phyloP scores from a whole-genome alignment of 35 echinoderm and acorn worm genomes.

The Ophiothrix spiculata region DNA sequence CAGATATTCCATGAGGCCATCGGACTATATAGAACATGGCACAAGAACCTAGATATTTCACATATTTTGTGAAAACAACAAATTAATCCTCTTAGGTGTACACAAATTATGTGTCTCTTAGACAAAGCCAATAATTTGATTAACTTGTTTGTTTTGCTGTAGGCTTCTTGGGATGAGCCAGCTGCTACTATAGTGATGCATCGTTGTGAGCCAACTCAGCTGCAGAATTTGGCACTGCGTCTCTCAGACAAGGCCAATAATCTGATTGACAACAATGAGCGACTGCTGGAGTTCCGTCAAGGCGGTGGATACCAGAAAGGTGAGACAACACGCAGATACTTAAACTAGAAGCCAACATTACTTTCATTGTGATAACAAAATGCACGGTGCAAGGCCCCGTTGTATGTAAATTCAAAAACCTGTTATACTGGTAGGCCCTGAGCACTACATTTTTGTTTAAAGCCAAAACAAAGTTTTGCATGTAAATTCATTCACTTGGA shows the following conservation, averaged over 20 bases:
- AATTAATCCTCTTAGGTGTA: neutral
- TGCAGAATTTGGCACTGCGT: conserved; percentile 80
- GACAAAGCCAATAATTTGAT: neutral
- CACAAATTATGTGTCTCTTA: neutral
- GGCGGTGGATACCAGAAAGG: conserved; percentile 35
- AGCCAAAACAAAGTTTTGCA: neutral
- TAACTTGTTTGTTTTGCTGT: neutral
- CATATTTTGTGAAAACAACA: neutral
- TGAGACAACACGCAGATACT: neutral
- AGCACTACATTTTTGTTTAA: neutral
- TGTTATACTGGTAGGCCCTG: neutral
- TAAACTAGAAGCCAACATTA: too few relatives aligned
- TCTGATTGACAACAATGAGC: conserved; percentile 96
- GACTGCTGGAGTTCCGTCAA: conserved; percentile 71
- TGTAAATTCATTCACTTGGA: neutral
- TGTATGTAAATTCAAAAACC: neutral
- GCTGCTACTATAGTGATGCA: conserved; percentile 91
- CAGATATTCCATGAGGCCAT: too few relatives aligned
- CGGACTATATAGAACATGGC: too few relatives aligned
- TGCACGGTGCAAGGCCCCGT: neutral
- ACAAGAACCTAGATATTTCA: neutral
- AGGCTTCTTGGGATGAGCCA: conserved; percentile 95
- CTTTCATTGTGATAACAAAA: neutral
- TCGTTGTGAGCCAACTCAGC: conserved; percentile 92
- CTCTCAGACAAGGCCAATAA: conserved; percentile 88